Base-by-base conservation (phyloP, 2,113 vertebrate genomes). In the Lichenostomus cassidix region DNA sequence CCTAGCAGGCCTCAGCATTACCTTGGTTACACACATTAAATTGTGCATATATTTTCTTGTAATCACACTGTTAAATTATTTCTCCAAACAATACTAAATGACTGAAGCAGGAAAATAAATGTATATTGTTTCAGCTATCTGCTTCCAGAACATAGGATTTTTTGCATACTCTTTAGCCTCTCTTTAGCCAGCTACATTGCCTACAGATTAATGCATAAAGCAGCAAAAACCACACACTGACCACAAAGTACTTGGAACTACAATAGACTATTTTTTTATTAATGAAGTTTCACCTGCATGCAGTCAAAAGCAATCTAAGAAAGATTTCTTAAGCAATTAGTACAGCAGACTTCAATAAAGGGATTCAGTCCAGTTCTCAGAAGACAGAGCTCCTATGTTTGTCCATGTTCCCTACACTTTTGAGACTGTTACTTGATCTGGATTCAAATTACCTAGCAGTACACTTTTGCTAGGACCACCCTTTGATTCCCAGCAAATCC, bases 171-270 rank as follows among this genome's bases (percentile, higher is more conserved):
- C n/a, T n/a, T n/a, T n/a, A n/a, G n/a, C 53, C 65, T 56, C 63
- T 93, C 63, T 95, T 90, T 85, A 95, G 74, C 74, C 87, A 67
- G 41, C 81, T 81, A 95, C 74, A 52, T 35, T 87, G 63, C 93
- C 95, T 96, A 97, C 71, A 96, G 83, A 39, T 95, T 94, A 97
- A 97, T 91, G 78, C 58, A 94, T 83, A 95, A 92, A 94, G 37
- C 64, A 95, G 70, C 78, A 93, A 63, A 93, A 97, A 92, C 82
- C 73, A 89, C 79, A 77, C 49, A 96, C 74, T 67, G 86, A 96
- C 95, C 96, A 95, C 92, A 97, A 93, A 89, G 68, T 87, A 92
- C 89, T 96, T 95, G 89, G 94, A 92, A 95, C 69, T 87, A 46
- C 65, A 95, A 55, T 12, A 24, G 70, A 83, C 56, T 89, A 95